phyloP scores from a whole-genome alignment of 1,140 invertebrate species.

The Agraylea sexmaculata region DNA sequence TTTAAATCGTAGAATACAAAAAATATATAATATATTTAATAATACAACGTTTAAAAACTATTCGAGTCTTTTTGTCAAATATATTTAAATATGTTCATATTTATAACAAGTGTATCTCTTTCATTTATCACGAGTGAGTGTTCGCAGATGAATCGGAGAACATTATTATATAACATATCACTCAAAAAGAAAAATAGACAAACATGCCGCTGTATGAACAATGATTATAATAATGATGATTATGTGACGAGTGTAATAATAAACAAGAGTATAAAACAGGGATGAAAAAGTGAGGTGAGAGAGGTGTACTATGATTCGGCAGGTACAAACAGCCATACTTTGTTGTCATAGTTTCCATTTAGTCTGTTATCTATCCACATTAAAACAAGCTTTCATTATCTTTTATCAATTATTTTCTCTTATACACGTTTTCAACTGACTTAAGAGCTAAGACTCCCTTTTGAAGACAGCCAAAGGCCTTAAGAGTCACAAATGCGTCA shows the following conservation, averaged over 20 bases:
- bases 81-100: too few species aligned
- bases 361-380: conserved; percentile 32
- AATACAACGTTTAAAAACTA: too few species aligned
- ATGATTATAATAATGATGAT: too few species aligned
- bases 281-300: conserved; percentile 20
- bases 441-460: conserved; percentile 19
- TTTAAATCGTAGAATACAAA: too few species aligned
- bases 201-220: conserved; percentile 31
- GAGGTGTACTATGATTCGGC: conserved; percentile 21
- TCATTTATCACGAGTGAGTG: not conserved
- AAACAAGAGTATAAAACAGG: too few species aligned
- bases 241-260: too few species aligned
- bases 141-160: not conserved
- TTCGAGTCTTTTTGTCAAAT: too few species aligned
- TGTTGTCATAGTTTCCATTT: conserved; percentile 33
- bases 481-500: too few species aligned
- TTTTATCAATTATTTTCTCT: conserved; percentile 27
- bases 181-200: conserved; percentile 15
- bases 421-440: conserved; percentile 22
- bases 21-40: conserved; percentile 46
- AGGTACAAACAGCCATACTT: too few species aligned
- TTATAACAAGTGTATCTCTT: not conserved
- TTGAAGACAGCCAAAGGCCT: conserved; percentile 11
- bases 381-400: conserved; percentile 31
- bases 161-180: not conserved